These are phyloP conservation scores for Crotalus viridis DNA, from an alignment of 2,113 vertebrate genomes.

Conservation along the genomic window DNA sequence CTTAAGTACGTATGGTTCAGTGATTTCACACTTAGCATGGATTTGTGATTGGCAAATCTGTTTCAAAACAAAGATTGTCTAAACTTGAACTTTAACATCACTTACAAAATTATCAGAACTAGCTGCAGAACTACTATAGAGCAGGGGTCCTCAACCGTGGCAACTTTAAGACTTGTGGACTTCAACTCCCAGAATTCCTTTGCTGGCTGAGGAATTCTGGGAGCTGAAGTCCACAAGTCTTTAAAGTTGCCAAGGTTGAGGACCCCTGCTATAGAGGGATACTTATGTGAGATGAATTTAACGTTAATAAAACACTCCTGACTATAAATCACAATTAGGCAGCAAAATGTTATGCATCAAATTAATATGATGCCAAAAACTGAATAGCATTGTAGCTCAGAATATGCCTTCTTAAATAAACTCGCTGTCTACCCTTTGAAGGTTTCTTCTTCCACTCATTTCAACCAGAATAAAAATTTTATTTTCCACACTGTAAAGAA, in stretches of 20 bases:
- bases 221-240: too few relatives aligned
- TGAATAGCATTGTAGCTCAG: not conserved
- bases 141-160: too few relatives aligned
- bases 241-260: too few relatives aligned
- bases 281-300: not conserved
- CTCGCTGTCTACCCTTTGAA: not conserved
- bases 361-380: not conserved
- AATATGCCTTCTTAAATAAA: not conserved
- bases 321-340: not conserved
- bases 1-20: not conserved
- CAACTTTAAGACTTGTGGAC: too few relatives aligned
- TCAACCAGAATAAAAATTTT: not conserved
- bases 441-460: not conserved
- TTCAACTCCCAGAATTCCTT: too few relatives aligned
- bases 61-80: not conserved
- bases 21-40: not conserved
- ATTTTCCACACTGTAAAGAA: not conserved
- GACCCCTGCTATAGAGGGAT: not conserved
- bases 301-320: not conserved
- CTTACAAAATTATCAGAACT: not conserved
- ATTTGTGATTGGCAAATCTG: not conserved
- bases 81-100: not conserved
- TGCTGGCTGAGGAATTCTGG: too few relatives aligned
- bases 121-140: not conserved
- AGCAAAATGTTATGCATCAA: not conserved